Conservation (phyloP, 2,888 invertebrate genomes). For the Octonoba sinensis region DNA sequence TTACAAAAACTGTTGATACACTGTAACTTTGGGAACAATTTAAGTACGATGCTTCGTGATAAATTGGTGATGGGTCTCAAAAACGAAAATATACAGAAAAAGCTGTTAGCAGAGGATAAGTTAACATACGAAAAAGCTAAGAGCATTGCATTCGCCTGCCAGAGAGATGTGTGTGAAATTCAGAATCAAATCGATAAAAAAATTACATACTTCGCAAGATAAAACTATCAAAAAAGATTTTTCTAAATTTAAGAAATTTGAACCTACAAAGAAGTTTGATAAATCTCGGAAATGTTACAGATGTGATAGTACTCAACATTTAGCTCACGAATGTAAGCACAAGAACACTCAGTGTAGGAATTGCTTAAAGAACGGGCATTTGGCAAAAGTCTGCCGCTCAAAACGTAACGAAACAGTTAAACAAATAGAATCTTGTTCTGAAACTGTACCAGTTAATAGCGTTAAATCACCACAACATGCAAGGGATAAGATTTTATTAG, state of each 20-base stretch:
- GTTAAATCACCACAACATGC: slow-evolving; percentile 48
- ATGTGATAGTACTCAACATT: slow-evolving; percentile 51
- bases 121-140: slow-evolving; percentile 45
- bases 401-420: slow-evolving; percentile 47
- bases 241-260: slow-evolving; percentile 49
- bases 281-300: slow-evolving; percentile 46
- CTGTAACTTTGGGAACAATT: slow-evolving; percentile 46
- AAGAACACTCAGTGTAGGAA: slow-evolving; percentile 47
- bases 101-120: slow-evolving; percentile 44
- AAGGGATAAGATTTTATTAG: slow-evolving; percentile 45
- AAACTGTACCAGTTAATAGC: slow-evolving; percentile 47
- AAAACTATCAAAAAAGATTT: too few relatives aligned
- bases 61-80: slow-evolving; percentile 46
- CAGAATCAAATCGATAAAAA: too few relatives aligned
- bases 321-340: slow-evolving; percentile 51
- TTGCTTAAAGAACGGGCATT: slow-evolving; percentile 48
- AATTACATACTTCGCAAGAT: too few relatives aligned
- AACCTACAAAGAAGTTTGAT: slow-evolving; percentile 49
- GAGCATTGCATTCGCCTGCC: slow-evolving; percentile 32
- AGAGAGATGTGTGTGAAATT: too few relatives aligned
- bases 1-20: slow-evolving; percentile 45
- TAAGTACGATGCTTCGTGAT: slow-evolving; percentile 45
- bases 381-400: slow-evolving; percentile 46
- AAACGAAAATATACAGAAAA: slow-evolving; percentile 45
- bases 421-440: slow-evolving; percentile 47